Percentiles rank a stretch among this genome's conserved stretches.
phyloP scores from a whole-genome alignment of 2,888 invertebrate genomes.

The Troilus luridus region DNA sequence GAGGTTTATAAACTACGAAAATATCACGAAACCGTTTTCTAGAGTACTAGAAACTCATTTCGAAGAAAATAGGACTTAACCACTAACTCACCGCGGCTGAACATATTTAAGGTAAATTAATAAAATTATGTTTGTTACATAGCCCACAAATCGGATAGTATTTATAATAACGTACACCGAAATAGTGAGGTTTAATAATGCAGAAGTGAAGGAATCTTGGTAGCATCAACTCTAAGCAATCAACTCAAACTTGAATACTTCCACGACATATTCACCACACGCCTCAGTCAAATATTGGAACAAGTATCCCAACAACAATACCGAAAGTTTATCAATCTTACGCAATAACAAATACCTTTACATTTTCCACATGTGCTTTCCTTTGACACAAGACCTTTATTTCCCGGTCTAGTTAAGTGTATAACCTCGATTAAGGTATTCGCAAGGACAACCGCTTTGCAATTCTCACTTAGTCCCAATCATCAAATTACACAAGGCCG shows the following conservation, averaged over 20 bases:
- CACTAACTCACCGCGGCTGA: too few species aligned
- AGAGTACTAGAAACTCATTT: too few species aligned
- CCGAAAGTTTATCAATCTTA: background rate
- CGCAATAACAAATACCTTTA: background rate
- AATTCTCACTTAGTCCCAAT: background rate
- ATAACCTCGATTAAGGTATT: slow-evolving; percentile 3
- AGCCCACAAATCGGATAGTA: background rate
- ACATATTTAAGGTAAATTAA: too few species aligned
- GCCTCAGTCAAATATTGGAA: background rate
- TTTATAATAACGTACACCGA: background rate
- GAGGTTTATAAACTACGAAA: too few species aligned
- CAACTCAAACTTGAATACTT: background rate
- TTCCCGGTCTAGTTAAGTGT: background rate
- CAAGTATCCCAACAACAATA: background rate
- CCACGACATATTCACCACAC: background rate
- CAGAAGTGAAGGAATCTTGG: background rate
- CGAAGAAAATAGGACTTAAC: too few species aligned
- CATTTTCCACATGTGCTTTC: background rate
- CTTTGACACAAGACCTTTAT: background rate
- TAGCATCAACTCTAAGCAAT: background rate
- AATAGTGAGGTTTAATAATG: background rate
- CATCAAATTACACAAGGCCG: slow-evolving; percentile 23
- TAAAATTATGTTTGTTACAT: too few species aligned
- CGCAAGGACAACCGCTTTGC: slow-evolving; percentile 1
- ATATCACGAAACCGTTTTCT: too few species aligned